Evolutionary conservation across 2,797 vertebrate species (phyloP).

Genomic region (Gastrophryne carolinensis): DNA sequence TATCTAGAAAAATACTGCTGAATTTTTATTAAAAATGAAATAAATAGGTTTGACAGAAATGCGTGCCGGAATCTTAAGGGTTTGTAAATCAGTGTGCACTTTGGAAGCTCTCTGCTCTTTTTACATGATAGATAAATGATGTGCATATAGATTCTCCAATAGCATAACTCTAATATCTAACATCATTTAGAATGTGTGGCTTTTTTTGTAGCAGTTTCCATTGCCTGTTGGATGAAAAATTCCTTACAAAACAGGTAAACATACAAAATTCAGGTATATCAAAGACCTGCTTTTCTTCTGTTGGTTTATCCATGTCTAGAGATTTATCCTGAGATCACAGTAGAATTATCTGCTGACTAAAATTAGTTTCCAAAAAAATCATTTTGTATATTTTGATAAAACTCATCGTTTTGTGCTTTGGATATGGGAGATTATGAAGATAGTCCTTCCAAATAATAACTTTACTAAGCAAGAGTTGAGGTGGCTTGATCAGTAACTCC

Average conservation of each 20-base stretch:
- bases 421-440: too few species aligned
- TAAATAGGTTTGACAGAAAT: conserved; percentile 1
- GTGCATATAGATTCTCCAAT: not conserved
- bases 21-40: conserved; percentile 5
- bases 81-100: conserved; percentile 29
- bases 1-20: not conserved
- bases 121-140: not conserved
- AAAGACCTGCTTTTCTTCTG: too few species aligned
- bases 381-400: too few species aligned
- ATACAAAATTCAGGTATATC: too few species aligned
- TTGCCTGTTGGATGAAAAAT: not conserved
- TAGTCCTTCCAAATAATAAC: too few species aligned
- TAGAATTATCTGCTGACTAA: too few species aligned
- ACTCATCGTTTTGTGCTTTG: too few species aligned
- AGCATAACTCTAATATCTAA: not conserved
- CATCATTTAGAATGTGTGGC: not conserved
- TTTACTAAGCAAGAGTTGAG: too few species aligned
- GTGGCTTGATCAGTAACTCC: too few species aligned
- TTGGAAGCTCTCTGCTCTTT: not conserved
- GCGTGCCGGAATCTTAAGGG: not conserved
- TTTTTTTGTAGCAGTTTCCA: not conserved
- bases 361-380: too few species aligned
- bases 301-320: too few species aligned
- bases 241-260: not conserved
- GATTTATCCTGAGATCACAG: too few species aligned